Evolutionary conservation across 2,113 vertebrate species (phyloP), one percentile per base, ranked within the genome.

Genomic region (Octodon degus): DNA sequence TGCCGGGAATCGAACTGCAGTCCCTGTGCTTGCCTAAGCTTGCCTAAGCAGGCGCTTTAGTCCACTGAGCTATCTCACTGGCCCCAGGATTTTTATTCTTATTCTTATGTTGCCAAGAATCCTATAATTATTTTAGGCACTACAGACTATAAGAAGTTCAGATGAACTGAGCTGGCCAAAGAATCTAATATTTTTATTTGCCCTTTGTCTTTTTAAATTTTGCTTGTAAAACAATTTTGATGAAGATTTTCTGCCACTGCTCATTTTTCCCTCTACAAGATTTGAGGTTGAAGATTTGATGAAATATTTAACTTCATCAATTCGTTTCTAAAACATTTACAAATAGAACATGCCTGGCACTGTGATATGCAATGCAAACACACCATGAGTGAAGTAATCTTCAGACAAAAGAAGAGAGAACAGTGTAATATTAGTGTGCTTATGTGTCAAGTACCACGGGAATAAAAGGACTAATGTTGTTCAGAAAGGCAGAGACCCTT

Each of bases 291-390:
- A 96, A 86, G 85, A 87, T 53, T 86, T 87, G 37, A 43, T 27
- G 74, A 87, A 76, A 89, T 92, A 95, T 77, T 85, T 86, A 70
- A 63, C 4, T 19, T 70, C 34, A 72, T 53, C 40, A 81, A 30
- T 14, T 50, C 50, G 11, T 50, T 50, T 12, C 50, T 10, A 50
- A 55, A 55, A 55, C 12, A 58, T 37, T 89, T 91, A 65, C 24
- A 85, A 95, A 67, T 37, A 70, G 68, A 94, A 62, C 19, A 2
- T 63, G 34, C 20, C 19, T 76, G 62, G 5, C 37, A 7, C 5
- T 27, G 22, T 55, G 34, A 67, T 79, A 63, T 43, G 89, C 84
- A 84, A 34, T 68, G 5, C 14, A 79, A 65, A 92, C 10, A 72
- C 1, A 70, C 63, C 4, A 60, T 62, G 27, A 77, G 55, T 63